These are phyloP conservation scores for Pseudopipra pipra DNA, from an alignment of 2,113 vertebrate species.

Conservation along the genomic window DNA sequence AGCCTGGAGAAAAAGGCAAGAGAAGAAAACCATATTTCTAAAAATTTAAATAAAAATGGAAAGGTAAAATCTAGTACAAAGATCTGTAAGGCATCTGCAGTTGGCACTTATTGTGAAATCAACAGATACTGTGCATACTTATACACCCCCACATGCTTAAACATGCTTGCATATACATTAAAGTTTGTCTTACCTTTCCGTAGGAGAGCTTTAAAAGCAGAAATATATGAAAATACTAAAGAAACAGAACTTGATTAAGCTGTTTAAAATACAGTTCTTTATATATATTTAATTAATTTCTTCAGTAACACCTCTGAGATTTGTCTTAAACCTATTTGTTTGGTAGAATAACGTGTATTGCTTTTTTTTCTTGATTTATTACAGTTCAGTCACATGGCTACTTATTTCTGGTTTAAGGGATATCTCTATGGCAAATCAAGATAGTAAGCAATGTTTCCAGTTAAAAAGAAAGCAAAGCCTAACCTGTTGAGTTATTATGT, in stretches of 20 bases:
- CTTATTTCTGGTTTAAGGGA: background rate
- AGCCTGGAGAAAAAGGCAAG: background rate
- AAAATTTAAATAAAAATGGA: slow-evolving; percentile 10
- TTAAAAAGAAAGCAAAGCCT: background rate
- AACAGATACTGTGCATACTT: accelerated
- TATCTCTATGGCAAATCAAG: background rate
- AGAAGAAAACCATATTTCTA: background rate
- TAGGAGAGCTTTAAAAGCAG: background rate
- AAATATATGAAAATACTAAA: background rate
- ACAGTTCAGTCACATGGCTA: background rate
- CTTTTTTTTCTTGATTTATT: background rate
- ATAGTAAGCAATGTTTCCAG: background rate
- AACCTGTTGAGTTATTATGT: background rate
- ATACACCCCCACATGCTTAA: background rate
- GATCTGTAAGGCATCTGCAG: background rate
- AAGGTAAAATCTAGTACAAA: background rate
- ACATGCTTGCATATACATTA: background rate
- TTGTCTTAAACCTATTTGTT: background rate
- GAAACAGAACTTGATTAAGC: background rate
- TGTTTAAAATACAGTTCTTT: background rate
- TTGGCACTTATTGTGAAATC: background rate
- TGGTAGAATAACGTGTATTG: background rate
- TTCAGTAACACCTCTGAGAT: background rate
- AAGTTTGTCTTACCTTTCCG: background rate
- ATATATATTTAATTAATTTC: background rate